Evolutionary conservation across 1,140 invertebrate genomes (phyloP).

Genomic region (Mylabris phalerata): DNA sequence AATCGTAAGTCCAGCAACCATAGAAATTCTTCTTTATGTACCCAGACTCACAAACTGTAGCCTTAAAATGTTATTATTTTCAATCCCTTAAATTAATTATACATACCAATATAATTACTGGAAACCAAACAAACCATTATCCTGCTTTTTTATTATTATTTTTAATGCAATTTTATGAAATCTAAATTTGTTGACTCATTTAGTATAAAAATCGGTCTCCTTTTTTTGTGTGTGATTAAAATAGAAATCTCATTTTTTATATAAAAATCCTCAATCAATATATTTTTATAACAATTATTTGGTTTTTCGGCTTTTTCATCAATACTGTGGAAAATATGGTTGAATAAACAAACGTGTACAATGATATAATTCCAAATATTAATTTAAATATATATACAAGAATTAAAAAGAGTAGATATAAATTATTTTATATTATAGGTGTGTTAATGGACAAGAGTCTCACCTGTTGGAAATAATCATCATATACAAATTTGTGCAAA

Average conservation of each 20-base stretch:
- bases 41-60: slow-evolving; percentile 23
- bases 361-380: neutral
- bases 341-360: slow-evolving; percentile 18
- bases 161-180: neutral
- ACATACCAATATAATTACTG: slow-evolving; percentile 19
- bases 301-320: slow-evolving; percentile 14
- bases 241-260: slow-evolving; percentile 3
- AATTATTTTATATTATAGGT: no score
- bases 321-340: slow-evolving; percentile 26
- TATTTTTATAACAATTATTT: no score
- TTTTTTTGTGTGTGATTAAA: slow-evolving; percentile 8
- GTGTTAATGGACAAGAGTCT: neutral
- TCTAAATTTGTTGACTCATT: slow-evolving; percentile 6
- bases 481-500: slow-evolving; percentile 12
- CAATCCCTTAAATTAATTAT: slow-evolving; percentile 17
- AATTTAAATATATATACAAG: neutral
- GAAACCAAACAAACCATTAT: slow-evolving; percentile 4
- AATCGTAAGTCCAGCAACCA: neutral
- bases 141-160: slow-evolving; percentile 4
- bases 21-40: neutral
- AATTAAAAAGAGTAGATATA: no score
- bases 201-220: slow-evolving; percentile 16
- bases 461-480: slow-evolving; percentile 8
- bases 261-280: no score
- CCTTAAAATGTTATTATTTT: slow-evolving; percentile 16